Evolutionary conservation across 2,888 invertebrate species (phyloP), one percentile per base, ranked within the genome.

Genomic region (Petrolisthes manimaculis): DNA sequence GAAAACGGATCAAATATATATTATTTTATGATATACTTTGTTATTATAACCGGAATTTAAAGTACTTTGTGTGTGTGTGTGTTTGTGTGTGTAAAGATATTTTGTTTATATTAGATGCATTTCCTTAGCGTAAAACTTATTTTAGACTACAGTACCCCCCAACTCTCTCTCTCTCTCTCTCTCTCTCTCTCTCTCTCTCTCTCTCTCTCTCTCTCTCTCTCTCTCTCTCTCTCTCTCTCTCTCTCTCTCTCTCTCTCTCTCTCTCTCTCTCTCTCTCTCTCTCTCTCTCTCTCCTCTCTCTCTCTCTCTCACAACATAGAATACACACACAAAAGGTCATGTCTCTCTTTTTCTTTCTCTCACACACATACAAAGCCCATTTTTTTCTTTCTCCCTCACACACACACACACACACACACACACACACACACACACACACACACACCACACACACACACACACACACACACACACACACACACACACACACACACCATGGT

Each of bases 41-140:
- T n/a, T n/a, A n/a, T n/a, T n/a, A n/a, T n/a, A n/a, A n/a, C n/a
- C n/a, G n/a, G n/a, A n/a, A n/a, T n/a, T n/a, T n/a, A n/a, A n/a
- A n/a, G n/a, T n/a, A n/a, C n/a, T n/a, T n/a, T 71, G 71, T 71
- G 71, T 71, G 71, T 71, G 71, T 71, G 71, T 71, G 71, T 71
- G 71, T 71, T 18, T 71, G 71, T 71, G 71, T 71, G 71, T 71
- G 71, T 71, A 24, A 24, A 24, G 71, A 67, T 67, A 18, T 67
- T 12, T 12, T 67, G n/a, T 2, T 67, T 67, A 12, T 8, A 8
- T 14, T n/a, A 74, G 6, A 8, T 74, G 9, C n/a, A 71, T 24
- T 74, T 74, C n/a, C 37, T 18, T 67, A 67, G 67, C n/a, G 67
- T 67, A 1, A 18, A 18, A 67, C 14, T 67, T 67, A n/a, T 67